A percentile compares a stretch with the other conserved stretches of the same genome.
phyloP scores from a whole-genome alignment of 2,888 invertebrate species.

The Stenurella melanura region DNA sequence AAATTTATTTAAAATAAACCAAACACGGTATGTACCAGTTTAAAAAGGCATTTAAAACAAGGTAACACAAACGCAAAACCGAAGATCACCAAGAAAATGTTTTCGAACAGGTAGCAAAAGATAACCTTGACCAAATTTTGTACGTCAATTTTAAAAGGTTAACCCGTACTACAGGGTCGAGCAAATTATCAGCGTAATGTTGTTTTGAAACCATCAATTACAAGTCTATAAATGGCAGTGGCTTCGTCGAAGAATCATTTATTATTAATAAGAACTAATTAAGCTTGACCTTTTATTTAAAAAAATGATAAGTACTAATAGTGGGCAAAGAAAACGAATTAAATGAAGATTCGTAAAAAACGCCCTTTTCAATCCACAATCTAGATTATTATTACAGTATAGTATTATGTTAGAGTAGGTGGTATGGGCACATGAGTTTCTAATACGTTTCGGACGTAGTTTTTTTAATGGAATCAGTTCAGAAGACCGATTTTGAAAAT shows the following conservation, averaged over 20 bases:
- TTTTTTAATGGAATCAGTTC: no score
- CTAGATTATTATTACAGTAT: no score
- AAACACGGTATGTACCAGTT: neutral
- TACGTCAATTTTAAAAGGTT: neutral
- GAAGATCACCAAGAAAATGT: neutral
- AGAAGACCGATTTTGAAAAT: no score
- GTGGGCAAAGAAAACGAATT: no score
- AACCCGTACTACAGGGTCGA: slow-evolving; percentile 6
- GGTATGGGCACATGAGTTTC: no score
- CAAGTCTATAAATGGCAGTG: neutral
- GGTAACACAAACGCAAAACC: no score
- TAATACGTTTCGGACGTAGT: no score
- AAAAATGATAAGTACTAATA: neutral
- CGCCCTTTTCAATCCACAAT: no score
- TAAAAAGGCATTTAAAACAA: neutral
- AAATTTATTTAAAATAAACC: neutral
- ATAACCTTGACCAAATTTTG: slow-evolving; percentile 22
- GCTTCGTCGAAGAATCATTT: neutral
- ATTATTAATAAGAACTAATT: neutral
- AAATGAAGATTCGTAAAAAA: no score
- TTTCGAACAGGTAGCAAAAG: neutral
- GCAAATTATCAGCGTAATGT: no score
- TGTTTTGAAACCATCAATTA: neutral
- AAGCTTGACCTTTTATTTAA: neutral
- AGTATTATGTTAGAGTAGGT: no score